Percentiles rank a stretch among this genome's conserved stretches.
Conservation (phyloP, 1,140 invertebrate species). For the Leguminivora glycinivorella region DNA sequence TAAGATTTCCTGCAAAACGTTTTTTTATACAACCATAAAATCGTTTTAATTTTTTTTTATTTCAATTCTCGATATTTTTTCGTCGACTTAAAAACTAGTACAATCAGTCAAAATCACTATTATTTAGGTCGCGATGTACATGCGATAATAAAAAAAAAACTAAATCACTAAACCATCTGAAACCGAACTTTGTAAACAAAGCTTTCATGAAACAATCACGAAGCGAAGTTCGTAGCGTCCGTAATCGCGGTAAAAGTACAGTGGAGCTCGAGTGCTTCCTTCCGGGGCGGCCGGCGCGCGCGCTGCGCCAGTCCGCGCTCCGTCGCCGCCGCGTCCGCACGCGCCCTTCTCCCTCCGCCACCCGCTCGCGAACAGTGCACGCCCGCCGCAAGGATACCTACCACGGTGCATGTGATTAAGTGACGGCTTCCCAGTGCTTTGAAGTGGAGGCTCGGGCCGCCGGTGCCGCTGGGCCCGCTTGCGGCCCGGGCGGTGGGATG, state of each 20-base stretch:
- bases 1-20: too few relatives aligned
- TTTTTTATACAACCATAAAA: too few relatives aligned
- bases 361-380: constrained; percentile 47
- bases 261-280: constrained; percentile 63
- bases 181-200: neutral
- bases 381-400: constrained; percentile 48
- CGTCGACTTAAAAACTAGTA: too few relatives aligned
- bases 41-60: too few relatives aligned
- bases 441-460: constrained; percentile 71
- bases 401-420: constrained; percentile 65
- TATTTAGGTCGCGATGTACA: too few relatives aligned
- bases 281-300: constrained; percentile 62
- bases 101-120: neutral
- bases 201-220: constrained; percentile 7
- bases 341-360: constrained; percentile 35
- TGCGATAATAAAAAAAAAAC: neutral
- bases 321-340: constrained; percentile 56
- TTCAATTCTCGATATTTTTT: too few relatives aligned
- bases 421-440: constrained; percentile 66
- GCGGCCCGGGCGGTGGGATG: constrained; percentile 79
- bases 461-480: constrained; percentile 68
- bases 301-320: constrained; percentile 57
- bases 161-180: neutral
- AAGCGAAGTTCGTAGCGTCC: constrained; percentile 42
- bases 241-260: constrained; percentile 65